Evolutionary conservation across 2,888 invertebrate species (phyloP).

Genomic region (Aspidiotus destructor): DNA sequence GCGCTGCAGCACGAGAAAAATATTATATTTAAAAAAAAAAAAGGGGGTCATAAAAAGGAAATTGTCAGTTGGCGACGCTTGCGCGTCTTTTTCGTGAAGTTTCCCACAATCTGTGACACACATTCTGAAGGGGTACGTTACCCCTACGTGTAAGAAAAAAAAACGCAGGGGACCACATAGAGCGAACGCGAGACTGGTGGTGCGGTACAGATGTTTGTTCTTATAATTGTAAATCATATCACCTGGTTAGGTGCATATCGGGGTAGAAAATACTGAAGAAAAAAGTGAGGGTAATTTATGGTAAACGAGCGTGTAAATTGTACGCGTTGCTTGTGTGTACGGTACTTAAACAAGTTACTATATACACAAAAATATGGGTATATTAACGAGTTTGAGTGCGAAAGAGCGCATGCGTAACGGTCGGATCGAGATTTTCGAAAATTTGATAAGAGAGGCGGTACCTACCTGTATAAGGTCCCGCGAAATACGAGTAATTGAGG

Average conservation of each 20-base stretch:
- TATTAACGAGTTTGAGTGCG: no score
- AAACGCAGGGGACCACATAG: constrained; percentile 15
- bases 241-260: constrained; percentile 1
- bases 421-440: constrained; percentile 1
- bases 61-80: constrained; percentile 18
- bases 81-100: not conserved
- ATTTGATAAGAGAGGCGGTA: not conserved
- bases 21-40: not conserved
- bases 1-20: not conserved
- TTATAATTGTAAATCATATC: constrained; percentile 24
- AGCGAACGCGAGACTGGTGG: constrained; percentile 10
- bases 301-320: constrained; percentile 6
- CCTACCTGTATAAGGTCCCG: no score
- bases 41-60: constrained; percentile 12
- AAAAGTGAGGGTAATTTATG: constrained; percentile 6
- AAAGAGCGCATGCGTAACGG: constrained; percentile 7
- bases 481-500: no score
- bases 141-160: not conserved
- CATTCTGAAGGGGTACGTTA: constrained; percentile 14
- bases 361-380: no score
- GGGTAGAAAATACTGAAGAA: not conserved
- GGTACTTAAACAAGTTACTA: no score
- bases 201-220: constrained; percentile 24
- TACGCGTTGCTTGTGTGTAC: not conserved
- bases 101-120: constrained; percentile 24